Conservation (phyloP, 2,888 invertebrate species). For the Heliothis peltigera region DNA sequence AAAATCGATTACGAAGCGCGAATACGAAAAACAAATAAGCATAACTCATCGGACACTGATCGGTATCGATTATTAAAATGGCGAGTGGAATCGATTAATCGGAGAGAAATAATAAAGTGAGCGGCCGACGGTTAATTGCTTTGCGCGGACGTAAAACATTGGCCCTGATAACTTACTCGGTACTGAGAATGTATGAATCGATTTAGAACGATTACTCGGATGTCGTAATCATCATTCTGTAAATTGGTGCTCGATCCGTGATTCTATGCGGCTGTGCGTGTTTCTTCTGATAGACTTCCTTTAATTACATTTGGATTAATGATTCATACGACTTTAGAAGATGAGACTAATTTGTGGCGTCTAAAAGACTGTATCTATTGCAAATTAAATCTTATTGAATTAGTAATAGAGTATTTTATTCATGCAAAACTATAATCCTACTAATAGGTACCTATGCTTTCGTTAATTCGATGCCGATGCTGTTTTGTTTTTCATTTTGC, state of each 20-base stretch:
- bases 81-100: conserved; percentile 85
- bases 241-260: conserved; percentile 39
- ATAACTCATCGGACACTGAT: conserved; percentile 82
- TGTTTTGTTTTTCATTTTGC: no score
- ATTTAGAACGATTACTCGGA: conserved; percentile 57
- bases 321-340: neutral
- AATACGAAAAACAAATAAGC: conserved; percentile 84
- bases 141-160: conserved; percentile 80
- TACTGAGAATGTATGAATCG: conserved; percentile 56
- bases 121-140: conserved; percentile 83
- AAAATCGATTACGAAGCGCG: conserved; percentile 68
- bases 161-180: conserved; percentile 78
- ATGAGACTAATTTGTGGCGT: conserved; percentile 1
- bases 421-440: neutral
- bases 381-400: neutral
- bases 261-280: conserved; percentile 18
- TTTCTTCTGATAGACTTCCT: conserved; percentile 15
- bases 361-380: neutral
- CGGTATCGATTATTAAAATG: conserved; percentile 85
- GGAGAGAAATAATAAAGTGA: conserved; percentile 81
- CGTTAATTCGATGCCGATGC: no score
- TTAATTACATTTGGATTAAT: conserved; percentile 26
- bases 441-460: no score
- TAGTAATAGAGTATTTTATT: neutral
- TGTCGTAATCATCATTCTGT: conserved; percentile 51